phyloP scores from a whole-genome alignment of 2,888 invertebrate genomes.

The Baccha elongata region DNA sequence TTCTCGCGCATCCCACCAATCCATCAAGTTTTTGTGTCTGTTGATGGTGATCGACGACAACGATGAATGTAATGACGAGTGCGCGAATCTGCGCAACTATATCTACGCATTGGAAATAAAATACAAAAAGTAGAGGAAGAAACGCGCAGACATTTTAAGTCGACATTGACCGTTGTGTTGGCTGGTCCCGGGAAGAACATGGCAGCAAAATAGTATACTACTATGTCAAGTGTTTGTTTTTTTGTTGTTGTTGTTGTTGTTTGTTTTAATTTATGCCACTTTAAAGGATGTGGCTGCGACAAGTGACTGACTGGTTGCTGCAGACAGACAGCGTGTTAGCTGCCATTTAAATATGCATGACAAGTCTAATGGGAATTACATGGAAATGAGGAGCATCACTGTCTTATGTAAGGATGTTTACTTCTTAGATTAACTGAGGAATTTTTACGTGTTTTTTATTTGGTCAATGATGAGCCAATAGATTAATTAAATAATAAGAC shows the following conservation, averaged over 20 bases:
- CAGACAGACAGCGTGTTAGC: conserved; percentile 66
- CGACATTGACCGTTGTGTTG: conserved; percentile 49
- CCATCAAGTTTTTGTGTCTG: conserved; percentile 67
- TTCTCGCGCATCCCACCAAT: conserved; percentile 64
- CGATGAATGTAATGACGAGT: conserved; percentile 21
- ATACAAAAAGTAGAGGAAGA: conserved; percentile 16
- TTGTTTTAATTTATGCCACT: conserved; percentile 69
- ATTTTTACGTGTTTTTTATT: neutral
- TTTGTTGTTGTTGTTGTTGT: conserved; percentile 17
- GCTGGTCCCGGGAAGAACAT: conserved; percentile 52
- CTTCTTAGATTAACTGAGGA: conserved; percentile 30
- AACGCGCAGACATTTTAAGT: conserved; percentile 23
- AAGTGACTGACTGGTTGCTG: conserved; percentile 66
- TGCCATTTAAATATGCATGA: conserved; percentile 73
- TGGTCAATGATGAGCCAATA: no score
- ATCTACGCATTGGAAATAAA: neutral
- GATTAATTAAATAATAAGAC: no score
- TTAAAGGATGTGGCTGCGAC: conserved; percentile 67
- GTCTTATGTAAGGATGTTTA: conserved; percentile 25
- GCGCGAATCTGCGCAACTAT: neutral
- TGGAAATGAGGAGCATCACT: conserved; percentile 60
- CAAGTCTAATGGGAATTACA: conserved; percentile 72
- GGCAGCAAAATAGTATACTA: conserved; percentile 55
- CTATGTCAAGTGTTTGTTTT: conserved; percentile 36
- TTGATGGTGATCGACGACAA: conserved; percentile 54